Evolutionary conservation across 2,797 vertebrate species (phyloP).

Genomic region (Natrix natrix): DNA sequence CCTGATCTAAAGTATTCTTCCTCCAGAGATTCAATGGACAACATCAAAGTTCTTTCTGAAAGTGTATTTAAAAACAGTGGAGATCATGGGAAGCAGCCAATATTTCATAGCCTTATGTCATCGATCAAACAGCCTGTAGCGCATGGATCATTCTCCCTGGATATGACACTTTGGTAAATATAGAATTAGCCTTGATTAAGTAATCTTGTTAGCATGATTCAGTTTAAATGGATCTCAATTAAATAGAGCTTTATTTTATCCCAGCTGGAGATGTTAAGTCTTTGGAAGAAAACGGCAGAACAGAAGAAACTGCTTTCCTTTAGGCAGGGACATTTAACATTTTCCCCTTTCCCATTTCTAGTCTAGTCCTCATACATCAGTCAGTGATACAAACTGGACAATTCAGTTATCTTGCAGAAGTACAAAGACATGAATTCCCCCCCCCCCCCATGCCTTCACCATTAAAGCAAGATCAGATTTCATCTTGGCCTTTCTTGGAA

Average conservation of each 20-base stretch:
- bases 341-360: constrained; percentile 4
- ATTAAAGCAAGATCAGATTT: background rate
- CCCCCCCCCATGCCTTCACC: background rate
- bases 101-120: constrained; percentile 37
- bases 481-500: background rate
- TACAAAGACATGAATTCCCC: background rate
- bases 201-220: constrained; percentile 69
- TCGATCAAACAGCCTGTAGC: constrained; percentile 60
- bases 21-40: constrained; percentile 56
- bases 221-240: constrained; percentile 69
- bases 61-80: constrained; percentile 45
- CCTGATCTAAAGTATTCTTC: constrained; percentile 20
- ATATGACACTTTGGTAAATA: constrained; percentile 62
- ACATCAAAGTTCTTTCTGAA: constrained; percentile 52
- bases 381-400: background rate
- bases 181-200: constrained; percentile 62
- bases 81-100: constrained; percentile 8
- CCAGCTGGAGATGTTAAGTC: constrained; percentile 68
- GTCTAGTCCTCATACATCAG: background rate
- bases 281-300: constrained; percentile 65
- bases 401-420: background rate
- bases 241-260: constrained; percentile 68
- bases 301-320: constrained; percentile 65
- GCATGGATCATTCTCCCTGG: constrained; percentile 58
- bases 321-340: constrained; percentile 63